phyloP scores from a whole-genome alignment of 2,113 vertebrate genomes.

The Gymnocephalus cernua region DNA sequence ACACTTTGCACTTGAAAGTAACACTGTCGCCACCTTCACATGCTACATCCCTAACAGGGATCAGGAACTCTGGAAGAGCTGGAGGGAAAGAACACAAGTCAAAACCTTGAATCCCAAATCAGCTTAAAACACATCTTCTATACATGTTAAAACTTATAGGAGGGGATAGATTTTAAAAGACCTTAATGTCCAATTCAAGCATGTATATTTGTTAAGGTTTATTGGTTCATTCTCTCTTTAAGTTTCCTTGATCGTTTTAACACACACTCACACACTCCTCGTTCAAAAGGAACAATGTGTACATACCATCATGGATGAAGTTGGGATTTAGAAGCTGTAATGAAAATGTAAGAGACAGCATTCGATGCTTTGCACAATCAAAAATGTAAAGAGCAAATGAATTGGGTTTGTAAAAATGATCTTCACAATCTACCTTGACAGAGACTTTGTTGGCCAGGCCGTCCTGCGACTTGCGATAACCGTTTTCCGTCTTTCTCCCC shows the following conservation, averaged over 20 bases:
- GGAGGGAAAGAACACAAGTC: not conserved
- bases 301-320: slow-evolving; percentile 97
- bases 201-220: not conserved
- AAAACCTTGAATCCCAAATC: not conserved
- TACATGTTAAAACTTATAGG: not conserved
- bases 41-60: slow-evolving; percentile 91
- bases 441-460: slow-evolving; percentile 95
- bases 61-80: slow-evolving; percentile 96
- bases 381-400: not conserved
- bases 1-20: slow-evolving; percentile 94
- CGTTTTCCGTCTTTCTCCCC: slow-evolving; percentile 90
- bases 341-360: slow-evolving; percentile 6
- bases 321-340: slow-evolving; percentile 98
- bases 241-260: not conserved
- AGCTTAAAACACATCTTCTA: not conserved
- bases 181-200: not conserved
- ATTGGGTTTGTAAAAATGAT: not conserved
- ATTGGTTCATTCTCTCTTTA: not conserved
- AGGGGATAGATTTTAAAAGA: not conserved
- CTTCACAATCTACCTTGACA: slow-evolving; percentile 89
- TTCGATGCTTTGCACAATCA: slow-evolving; percentile 13
- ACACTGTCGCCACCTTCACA: slow-evolving; percentile 94
- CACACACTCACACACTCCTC: not conserved
- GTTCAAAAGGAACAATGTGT: not conserved
- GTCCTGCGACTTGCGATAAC: slow-evolving; percentile 96